Conservation (phyloP, 2,888 invertebrate genomes). For the Hydraecia micacea region DNA sequence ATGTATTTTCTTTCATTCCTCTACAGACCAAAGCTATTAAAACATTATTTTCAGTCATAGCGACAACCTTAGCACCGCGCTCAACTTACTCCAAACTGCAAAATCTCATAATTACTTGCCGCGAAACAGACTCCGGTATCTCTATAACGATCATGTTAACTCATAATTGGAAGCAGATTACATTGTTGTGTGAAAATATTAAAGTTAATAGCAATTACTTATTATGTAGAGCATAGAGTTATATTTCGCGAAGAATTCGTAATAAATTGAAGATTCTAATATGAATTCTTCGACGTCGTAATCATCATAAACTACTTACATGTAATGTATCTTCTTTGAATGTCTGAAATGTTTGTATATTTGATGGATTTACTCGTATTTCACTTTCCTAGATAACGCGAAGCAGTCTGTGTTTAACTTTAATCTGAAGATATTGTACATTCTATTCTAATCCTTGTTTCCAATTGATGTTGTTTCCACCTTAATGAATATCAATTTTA, state of each 20-base stretch:
- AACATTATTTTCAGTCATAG: background rate
- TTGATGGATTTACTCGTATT: slow-evolving; percentile 45
- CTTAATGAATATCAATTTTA: background rate
- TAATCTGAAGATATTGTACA: slow-evolving; percentile 17
- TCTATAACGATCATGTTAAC: slow-evolving; percentile 42
- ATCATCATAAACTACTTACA: slow-evolving; percentile 40
- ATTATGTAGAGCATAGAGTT: slow-evolving; percentile 35
- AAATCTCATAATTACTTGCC: slow-evolving; percentile 39
- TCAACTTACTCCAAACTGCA: slow-evolving; percentile 33
- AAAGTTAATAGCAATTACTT: slow-evolving; percentile 35
- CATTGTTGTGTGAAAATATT: slow-evolving; percentile 49
- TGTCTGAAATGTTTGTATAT: slow-evolving; percentile 12
- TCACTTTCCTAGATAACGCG: slow-evolving; percentile 32
- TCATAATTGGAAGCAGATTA: slow-evolving; percentile 55
- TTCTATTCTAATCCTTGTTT: background rate
- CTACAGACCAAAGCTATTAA: background rate
- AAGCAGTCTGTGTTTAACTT: slow-evolving; percentile 4
- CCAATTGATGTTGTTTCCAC: background rate
- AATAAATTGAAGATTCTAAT: slow-evolving; percentile 30
- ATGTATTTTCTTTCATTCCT: background rate
- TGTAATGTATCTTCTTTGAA: slow-evolving; percentile 17
- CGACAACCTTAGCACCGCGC: slow-evolving; percentile 34
- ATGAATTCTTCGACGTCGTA: slow-evolving; percentile 25
- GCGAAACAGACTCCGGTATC: slow-evolving; percentile 36
- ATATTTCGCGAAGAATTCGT: slow-evolving; percentile 12